Conservation (phyloP, 2,888 invertebrate genomes). For the Cheilosia soror region DNA sequence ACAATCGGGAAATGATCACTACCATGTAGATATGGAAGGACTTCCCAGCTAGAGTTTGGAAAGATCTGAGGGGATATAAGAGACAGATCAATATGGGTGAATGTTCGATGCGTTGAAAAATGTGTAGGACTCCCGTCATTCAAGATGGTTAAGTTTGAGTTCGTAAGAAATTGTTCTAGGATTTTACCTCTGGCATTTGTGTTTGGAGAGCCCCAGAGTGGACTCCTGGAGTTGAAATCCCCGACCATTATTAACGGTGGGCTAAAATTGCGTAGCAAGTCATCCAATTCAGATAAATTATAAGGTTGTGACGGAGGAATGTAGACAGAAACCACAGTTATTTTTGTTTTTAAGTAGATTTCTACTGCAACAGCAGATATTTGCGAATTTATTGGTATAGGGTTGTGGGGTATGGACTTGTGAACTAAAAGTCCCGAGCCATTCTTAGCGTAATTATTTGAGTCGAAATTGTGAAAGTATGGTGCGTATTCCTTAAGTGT, state of each 20-base stretch:
- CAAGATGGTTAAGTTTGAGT: slow-evolving; percentile 16
- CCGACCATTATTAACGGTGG: slow-evolving; percentile 24
- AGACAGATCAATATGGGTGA: slow-evolving; percentile 54
- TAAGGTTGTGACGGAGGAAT: slow-evolving; percentile 8
- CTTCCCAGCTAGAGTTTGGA: slow-evolving; percentile 37
- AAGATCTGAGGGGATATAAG: slow-evolving; percentile 41
- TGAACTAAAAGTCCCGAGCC: slow-evolving; percentile 1
- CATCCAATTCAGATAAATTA: neutral
- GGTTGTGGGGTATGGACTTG: slow-evolving; percentile 24
- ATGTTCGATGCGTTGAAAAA: slow-evolving; percentile 48
- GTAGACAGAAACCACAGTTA: slow-evolving; percentile 16
- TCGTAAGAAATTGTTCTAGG: slow-evolving; percentile 29
- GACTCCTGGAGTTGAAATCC: slow-evolving; percentile 58
- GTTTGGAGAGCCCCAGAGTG: slow-evolving; percentile 41
- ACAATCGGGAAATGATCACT: slow-evolving; percentile 34
- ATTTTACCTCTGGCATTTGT: slow-evolving; percentile 30
- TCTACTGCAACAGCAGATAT: slow-evolving; percentile 30
- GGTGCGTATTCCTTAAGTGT: slow-evolving; percentile 26
- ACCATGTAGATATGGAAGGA: slow-evolving; percentile 43
- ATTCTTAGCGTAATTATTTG: slow-evolving; percentile 7
- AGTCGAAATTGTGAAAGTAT: slow-evolving; percentile 21
- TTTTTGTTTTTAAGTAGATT: slow-evolving; percentile 23
- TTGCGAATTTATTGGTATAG: neutral
- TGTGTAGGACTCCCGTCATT: slow-evolving; percentile 60
- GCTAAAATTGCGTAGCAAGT: neutral